Percentiles rank a stretch among this genome's conserved stretches.
These are phyloP conservation scores for Drosophila pseudoananassae DNA, from an alignment of 1,140 invertebrate genomes.

Conservation along the genomic window DNA sequence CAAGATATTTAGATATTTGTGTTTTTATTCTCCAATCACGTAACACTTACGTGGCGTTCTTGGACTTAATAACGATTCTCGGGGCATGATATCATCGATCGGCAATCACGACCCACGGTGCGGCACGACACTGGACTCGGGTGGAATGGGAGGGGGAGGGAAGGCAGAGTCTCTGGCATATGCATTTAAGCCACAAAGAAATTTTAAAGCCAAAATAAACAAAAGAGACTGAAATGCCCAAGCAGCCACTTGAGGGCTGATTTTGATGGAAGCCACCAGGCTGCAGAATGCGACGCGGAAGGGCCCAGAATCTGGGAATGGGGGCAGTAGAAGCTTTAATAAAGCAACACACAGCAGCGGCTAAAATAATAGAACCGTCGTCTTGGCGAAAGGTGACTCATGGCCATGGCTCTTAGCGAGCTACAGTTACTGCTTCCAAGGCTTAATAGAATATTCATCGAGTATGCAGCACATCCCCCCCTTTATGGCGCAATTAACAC, in stretches of 20 bases:
- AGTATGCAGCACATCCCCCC: conserved; percentile 43
- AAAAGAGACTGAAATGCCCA: too few relatives aligned
- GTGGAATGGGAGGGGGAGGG: too few relatives aligned
- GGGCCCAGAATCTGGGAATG: conserved; percentile 14
- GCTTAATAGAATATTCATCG: too few relatives aligned
- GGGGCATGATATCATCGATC: conserved; percentile 17
- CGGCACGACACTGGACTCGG: conserved; percentile 26
- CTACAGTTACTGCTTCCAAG: too few relatives aligned
- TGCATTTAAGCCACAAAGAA: conserved; percentile 44
- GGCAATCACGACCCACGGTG: conserved; percentile 17
- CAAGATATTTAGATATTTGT: neutral
- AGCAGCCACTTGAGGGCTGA: conserved; percentile 29
- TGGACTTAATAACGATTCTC: conserved; percentile 1
- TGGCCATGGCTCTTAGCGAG: too few relatives aligned
- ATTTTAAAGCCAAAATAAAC: conserved; percentile 15
- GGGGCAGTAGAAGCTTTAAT: conserved; percentile 24
- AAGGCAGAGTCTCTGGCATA: conserved; percentile 34
- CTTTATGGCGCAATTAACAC: conserved; percentile 75
- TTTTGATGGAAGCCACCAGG: conserved; percentile 44
- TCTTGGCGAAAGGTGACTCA: too few relatives aligned
- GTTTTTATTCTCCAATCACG: conserved; percentile 9
- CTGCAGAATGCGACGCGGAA: too few relatives aligned
- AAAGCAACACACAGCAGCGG: conserved; percentile 1
- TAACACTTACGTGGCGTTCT: conserved; percentile 20
- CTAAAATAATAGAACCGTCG: conserved; percentile 11